phyloP scores from a whole-genome alignment of 2,888 invertebrate genomes.

The Acanthoscelides obtectus region DNA sequence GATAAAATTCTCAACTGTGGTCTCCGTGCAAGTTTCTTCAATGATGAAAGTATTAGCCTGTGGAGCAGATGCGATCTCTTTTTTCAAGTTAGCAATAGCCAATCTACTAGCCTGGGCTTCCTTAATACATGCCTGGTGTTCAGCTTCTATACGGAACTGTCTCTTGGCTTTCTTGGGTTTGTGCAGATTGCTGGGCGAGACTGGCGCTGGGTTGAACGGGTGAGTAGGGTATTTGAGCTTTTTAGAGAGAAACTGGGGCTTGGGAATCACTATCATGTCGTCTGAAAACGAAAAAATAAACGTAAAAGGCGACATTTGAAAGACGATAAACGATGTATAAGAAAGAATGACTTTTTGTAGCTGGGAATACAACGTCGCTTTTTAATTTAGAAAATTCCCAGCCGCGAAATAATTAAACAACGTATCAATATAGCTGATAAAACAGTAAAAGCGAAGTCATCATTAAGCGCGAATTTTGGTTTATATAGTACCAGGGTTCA shows the following conservation, averaged over 20 bases:
- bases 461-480: too few species aligned
- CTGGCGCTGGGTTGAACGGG: constrained; percentile 20
- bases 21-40: constrained; percentile 43
- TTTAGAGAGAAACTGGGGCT: constrained; percentile 42
- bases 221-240: constrained; percentile 44
- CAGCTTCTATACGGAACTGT: constrained; percentile 40
- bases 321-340: too few species aligned
- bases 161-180: constrained; percentile 36
- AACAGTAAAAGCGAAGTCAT: too few species aligned
- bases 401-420: too few species aligned
- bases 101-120: constrained; percentile 47
- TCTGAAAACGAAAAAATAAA: constrained; percentile 18
- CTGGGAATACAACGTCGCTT: too few species aligned
- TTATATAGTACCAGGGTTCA: too few species aligned
- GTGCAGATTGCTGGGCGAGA: constrained; percentile 24
- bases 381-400: too few species aligned
- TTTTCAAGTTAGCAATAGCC: constrained; percentile 46
- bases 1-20: constrained; percentile 44
- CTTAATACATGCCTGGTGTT: constrained; percentile 43
- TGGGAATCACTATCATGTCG: constrained; percentile 38
- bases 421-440: too few species aligned
- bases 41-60: constrained; percentile 43
- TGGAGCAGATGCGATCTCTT: constrained; percentile 43
- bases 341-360: not conserved
- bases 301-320: too few species aligned